phyloP scores from a whole-genome alignment of 2,888 invertebrate genomes.

The Drosophila emarginata region DNA sequence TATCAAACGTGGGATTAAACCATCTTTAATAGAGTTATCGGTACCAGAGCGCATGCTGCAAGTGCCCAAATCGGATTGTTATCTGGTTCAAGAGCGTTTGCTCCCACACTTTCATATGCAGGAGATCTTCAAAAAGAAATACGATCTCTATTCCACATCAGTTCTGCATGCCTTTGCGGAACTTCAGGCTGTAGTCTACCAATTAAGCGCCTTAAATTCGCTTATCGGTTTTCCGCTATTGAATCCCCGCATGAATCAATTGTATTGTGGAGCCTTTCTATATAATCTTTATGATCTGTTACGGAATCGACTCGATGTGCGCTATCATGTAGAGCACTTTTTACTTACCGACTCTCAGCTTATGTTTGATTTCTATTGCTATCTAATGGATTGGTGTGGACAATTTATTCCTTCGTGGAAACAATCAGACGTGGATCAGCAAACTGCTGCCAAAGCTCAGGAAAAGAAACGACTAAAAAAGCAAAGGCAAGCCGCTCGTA shows the following conservation, averaged over 20 bases:
- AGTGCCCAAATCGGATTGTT: conserved; percentile 79
- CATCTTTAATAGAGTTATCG: conserved; percentile 54
- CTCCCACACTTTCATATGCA: conserved; percentile 81
- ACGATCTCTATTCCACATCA: conserved; percentile 76
- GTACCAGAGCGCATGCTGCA: conserved; percentile 69
- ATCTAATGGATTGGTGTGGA: conserved; percentile 76
- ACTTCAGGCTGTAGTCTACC: conserved; percentile 81
- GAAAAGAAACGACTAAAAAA: conserved; percentile 76
- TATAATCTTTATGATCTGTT: conserved; percentile 88
- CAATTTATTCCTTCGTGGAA: conserved; percentile 77
- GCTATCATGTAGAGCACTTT: conserved; percentile 84
- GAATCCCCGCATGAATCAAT: conserved; percentile 85
- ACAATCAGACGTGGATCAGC: conserved; percentile 41
- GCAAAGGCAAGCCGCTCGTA: conserved; percentile 69
- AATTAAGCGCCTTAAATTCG: conserved; percentile 84
- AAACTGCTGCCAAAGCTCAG: conserved; percentile 41
- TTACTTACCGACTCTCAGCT: conserved; percentile 79
- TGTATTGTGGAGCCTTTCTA: conserved; percentile 89
- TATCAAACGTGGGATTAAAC: conserved; percentile 52
- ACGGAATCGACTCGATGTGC: conserved; percentile 84
- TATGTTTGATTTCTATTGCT: conserved; percentile 80
- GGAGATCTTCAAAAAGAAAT: conserved; percentile 80
- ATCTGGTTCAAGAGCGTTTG: conserved; percentile 76
- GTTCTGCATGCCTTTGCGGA: conserved; percentile 81
- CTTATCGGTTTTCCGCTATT: conserved; percentile 86